Base-by-base conservation (phyloP, 2,797 vertebrate genomes). In the Malacoctenus gilli region DNA sequence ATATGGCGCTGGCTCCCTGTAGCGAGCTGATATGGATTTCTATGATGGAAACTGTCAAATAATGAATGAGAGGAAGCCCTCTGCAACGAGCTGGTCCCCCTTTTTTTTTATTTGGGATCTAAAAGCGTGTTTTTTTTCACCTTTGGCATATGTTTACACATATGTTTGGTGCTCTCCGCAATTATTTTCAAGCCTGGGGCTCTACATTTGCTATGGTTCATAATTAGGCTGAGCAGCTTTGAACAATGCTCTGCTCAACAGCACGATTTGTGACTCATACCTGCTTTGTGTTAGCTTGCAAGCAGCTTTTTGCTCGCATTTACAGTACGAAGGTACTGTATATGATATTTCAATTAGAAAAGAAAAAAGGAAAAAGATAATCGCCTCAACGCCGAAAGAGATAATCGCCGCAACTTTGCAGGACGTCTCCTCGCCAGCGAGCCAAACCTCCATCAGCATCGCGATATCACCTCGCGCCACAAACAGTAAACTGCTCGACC, bases 1-100 rank as follows among this genome's bases (percentile, higher is more conserved):
- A 52, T 22, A 36, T 22, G 42, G 47, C 37, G 46, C 56, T 44
- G 54, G 34, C 54, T 71, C 48, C 55, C 74, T 78, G 65, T 32
- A 35, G 35, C 34, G 23, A 34, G 49, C 55, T 44, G 67, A 73
- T 80, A 73, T 39, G 34, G 34, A 70, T 62, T 80, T 81, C 36
- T 41, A 37, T 48, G 20, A 37, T 48, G 20, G 60, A 15, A 28
- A 15, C 57, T 51, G 47, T 60, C 14, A 59, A 69, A 63, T 57
- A 44, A 47, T 19, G 47, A 51, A 72, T 31, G 28, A 23, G 10
- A 16, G 56, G 28, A 66, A 65, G 43, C 38, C 34, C n/a, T 58
- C 19, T 34, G 57, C 42, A 4, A 43, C 34, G 8, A 21, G 2
- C 3, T 36, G 36, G 22, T 6, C 2, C 1, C 10, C 11, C 32